Conservation (phyloP, 1,140 invertebrate species). For the Aphis craccivora region DNA sequence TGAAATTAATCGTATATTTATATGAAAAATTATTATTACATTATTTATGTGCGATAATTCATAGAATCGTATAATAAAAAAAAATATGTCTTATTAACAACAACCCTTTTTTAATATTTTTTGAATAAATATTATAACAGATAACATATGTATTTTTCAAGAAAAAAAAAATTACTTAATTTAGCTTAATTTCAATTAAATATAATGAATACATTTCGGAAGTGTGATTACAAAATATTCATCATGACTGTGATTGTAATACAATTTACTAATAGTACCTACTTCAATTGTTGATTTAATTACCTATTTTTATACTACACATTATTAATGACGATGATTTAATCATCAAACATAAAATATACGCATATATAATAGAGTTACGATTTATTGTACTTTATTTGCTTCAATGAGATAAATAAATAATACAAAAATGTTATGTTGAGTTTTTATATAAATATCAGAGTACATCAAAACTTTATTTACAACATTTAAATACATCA, state of each 20-base stretch:
- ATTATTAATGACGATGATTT: not conserved
- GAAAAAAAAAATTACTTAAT: not conserved
- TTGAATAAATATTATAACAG: not conserved
- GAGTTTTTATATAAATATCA: not conserved
- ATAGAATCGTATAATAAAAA: not conserved
- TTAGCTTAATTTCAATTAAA: not conserved
- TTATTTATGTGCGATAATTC: not conserved
- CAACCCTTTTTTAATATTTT: not conserved
- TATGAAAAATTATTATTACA: not conserved
- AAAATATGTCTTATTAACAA: not conserved
- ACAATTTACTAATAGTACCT: not conserved
- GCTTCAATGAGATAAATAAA: too few species aligned
- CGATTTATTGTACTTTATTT: too few species aligned
- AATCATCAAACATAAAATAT: not conserved
- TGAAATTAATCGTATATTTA: not conserved
- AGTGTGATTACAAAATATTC: not conserved
- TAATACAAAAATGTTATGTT: too few species aligned
- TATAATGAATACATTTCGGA: not conserved
- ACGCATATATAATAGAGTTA: not conserved
- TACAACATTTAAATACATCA: not conserved
- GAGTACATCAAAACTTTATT: not conserved
- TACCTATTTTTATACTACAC: not conserved
- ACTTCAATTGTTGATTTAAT: not conserved
- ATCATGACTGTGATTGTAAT: not conserved
- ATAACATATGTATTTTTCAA: not conserved